phyloP scores from a whole-genome alignment of 2,797 vertebrate genomes.

The Artibeus lituratus region DNA sequence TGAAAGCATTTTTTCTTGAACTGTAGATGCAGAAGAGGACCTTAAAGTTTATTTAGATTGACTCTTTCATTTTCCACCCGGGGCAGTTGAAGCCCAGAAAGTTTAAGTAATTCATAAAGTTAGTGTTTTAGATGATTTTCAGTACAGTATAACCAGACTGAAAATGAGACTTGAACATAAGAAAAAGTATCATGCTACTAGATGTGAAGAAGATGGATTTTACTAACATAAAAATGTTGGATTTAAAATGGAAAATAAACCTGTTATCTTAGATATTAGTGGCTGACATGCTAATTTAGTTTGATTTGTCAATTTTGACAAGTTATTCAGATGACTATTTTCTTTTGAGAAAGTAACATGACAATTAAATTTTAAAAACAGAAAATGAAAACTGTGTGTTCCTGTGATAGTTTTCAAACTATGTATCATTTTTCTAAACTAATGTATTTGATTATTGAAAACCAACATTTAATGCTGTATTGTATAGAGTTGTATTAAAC shows the following conservation, averaged over 20 bases:
- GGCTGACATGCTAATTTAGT: background rate
- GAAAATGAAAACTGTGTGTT: background rate
- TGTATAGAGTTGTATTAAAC: background rate
- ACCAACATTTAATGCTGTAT: background rate
- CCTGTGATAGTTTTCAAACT: background rate
- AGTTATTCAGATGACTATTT: background rate
- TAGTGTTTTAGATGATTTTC: background rate
- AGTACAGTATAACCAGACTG: background rate
- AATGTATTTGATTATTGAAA: background rate
- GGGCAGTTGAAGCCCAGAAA: background rate
- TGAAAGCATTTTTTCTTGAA: background rate
- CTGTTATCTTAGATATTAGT: background rate
- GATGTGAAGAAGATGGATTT: background rate
- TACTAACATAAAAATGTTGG: background rate
- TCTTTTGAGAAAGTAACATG: background rate
- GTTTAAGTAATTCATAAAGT: background rate
- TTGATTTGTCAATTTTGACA: background rate
- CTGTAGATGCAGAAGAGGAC: background rate
- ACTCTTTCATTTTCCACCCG: background rate
- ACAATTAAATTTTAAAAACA: constrained; percentile 16
- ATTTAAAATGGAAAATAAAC: constrained; percentile 27
- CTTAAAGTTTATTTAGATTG: background rate
- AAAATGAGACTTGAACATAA: background rate
- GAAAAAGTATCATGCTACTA: background rate
- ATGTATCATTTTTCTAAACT: background rate